A percentile compares a stretch with the other conserved stretches of the same genome.
phyloP scores from a whole-genome alignment of 1,140 invertebrate genomes.

The Macrotrachela quadricornifera region DNA sequence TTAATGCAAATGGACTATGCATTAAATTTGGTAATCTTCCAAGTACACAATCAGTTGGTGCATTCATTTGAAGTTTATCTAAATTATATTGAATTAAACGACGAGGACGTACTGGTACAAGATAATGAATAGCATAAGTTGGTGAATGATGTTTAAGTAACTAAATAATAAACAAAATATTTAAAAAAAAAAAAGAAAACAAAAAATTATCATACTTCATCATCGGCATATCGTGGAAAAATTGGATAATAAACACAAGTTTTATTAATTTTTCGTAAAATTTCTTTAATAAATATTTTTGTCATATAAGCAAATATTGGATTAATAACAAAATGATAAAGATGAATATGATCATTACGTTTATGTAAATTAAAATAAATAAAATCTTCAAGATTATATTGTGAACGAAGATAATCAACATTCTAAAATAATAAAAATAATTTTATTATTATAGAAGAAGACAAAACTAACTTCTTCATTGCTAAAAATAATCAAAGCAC shows the following conservation, averaged over 20 bases:
- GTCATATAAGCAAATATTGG: slow-evolving; percentile 38
- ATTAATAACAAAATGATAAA: slow-evolving; percentile 35
- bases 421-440: slow-evolving; percentile 10
- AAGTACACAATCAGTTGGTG: slow-evolving; percentile 25
- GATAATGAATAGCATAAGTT: slow-evolving; percentile 19
- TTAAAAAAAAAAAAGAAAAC: not conserved
- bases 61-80: slow-evolving; percentile 21
- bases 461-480: slow-evolving; percentile 24
- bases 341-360: slow-evolving; percentile 28
- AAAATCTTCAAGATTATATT: slow-evolving; percentile 36
- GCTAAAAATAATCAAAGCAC: slow-evolving; percentile 27
- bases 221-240: slow-evolving; percentile 16
- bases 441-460: not conserved
- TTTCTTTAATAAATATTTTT: slow-evolving; percentile 22
- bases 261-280: slow-evolving; percentile 23
- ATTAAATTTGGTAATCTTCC: too few species aligned
- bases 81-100: slow-evolving; percentile 25
- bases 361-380: slow-evolving; percentile 30
- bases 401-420: slow-evolving; percentile 29
- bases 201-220: not conserved
- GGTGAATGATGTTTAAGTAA: slow-evolving; percentile 20
- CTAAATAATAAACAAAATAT: slow-evolving; percentile 10
- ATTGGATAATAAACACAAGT: slow-evolving; percentile 29
- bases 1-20: too few species aligned
- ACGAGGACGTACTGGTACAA: slow-evolving; percentile 26